A percentile compares a stretch with the other conserved stretches of the same genome.
phyloP scores from a whole-genome alignment of 2,113 vertebrate species.

The Suricata suricatta region DNA sequence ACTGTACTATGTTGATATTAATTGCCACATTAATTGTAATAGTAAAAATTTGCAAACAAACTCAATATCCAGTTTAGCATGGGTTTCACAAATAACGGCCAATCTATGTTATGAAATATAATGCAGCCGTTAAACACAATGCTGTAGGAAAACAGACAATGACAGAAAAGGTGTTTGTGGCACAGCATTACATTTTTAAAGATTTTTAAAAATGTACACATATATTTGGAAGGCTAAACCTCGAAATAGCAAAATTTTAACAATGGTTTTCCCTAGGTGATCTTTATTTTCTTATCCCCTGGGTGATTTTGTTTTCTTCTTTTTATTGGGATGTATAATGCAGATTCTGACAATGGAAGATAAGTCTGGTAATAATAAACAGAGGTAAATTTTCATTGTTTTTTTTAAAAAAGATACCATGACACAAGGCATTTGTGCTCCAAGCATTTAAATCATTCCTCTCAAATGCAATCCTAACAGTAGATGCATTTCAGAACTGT shows the following conservation, averaged over 20 bases:
- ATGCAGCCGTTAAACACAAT: neutral
- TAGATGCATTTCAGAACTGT: conserved; percentile 13
- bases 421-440: neutral
- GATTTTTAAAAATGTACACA: neutral
- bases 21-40: conserved; percentile 22
- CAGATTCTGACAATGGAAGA: neutral
- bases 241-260: neutral
- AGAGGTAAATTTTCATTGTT: neutral
- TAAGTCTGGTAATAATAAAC: neutral
- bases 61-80: neutral
- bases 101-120: neutral
- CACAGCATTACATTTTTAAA: neutral
- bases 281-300: neutral
- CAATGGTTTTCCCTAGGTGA: neutral
- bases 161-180: neutral
- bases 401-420: neutral
- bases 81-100: neutral
- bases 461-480: neutral
- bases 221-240: neutral
- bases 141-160: neutral
- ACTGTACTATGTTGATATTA: neutral
- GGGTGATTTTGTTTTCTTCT: conserved; percentile 19
- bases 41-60: conserved; percentile 21
- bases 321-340: neutral
- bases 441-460: neutral